These are phyloP conservation scores for Onchidella celtica DNA, from an alignment of 2,888 invertebrate species.

Conservation along the genomic window DNA sequence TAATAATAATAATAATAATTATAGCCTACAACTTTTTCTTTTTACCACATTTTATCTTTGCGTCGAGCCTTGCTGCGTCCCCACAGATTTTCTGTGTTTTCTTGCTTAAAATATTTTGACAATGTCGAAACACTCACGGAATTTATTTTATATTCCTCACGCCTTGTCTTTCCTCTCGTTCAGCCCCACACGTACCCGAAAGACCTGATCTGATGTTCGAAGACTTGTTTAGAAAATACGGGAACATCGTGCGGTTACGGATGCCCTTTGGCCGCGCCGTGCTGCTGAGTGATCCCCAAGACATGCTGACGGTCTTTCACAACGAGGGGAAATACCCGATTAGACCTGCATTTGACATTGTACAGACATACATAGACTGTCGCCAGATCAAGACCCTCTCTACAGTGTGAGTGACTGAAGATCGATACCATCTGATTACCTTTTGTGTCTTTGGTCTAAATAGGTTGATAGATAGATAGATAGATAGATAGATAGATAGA, in stretches of 20 bases:
- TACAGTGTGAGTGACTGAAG: constrained; percentile 46
- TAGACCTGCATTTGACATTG: not conserved
- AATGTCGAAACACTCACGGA: too few species aligned
- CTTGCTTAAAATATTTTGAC: too few species aligned
- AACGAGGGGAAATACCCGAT: constrained; percentile 23
- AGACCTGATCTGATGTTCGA: not conserved
- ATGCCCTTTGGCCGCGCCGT: constrained; percentile 14
- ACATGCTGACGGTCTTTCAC: constrained; percentile 27
- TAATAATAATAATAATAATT: too few species aligned
- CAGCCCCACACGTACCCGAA: too few species aligned
- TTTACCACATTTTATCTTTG: too few species aligned
- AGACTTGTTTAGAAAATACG: constrained; percentile 12
- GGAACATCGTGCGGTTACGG: constrained; percentile 2
- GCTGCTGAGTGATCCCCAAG: constrained; percentile 5
- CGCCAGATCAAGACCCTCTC: constrained; percentile 6
- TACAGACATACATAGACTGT: not conserved
- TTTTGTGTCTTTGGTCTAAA: not conserved
- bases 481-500: constrained; percentile 22
- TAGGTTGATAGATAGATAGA: constrained; percentile 8
- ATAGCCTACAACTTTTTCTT: too few species aligned
- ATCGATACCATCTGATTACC: too few species aligned
- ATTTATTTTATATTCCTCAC: too few species aligned
- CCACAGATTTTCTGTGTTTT: too few species aligned
- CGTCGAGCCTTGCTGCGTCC: too few species aligned
- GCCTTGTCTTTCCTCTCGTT: too few species aligned